phyloP scores from a whole-genome alignment of 1,140 invertebrate genomes.

The Hylaeus volcanicus region DNA sequence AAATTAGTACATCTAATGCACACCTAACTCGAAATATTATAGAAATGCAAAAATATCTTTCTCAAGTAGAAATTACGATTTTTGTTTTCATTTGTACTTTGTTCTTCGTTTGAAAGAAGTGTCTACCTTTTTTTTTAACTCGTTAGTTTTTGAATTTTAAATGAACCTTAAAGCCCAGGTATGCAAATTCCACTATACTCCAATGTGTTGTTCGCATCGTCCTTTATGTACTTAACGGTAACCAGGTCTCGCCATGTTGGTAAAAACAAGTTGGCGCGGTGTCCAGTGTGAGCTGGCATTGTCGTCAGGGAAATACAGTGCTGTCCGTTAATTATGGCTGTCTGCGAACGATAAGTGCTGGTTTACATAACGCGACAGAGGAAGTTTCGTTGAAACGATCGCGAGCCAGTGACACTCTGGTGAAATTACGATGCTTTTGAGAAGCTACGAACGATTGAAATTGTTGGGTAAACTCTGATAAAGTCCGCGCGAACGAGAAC shows the following conservation, averaged over 20 bases:
- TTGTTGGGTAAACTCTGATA: slow-evolving; percentile 9
- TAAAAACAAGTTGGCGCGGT: not conserved
- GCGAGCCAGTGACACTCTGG: not conserved
- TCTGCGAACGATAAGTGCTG: slow-evolving; percentile 5
- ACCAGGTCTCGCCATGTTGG: not conserved
- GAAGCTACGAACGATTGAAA: slow-evolving; percentile 1
- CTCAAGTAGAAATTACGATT: too few species aligned
- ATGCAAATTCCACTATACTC: too few species aligned
- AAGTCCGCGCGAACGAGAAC: not conserved
- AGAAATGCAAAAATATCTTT: too few species aligned
- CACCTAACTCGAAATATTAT: too few species aligned
- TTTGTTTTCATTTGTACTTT: too few species aligned
- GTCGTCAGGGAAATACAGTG: not conserved
- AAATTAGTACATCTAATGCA: too few species aligned
- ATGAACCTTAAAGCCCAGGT: too few species aligned
- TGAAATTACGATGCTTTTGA: not conserved
- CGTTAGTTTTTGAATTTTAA: too few species aligned
- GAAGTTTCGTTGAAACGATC: slow-evolving; percentile 9
- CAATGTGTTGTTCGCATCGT: too few species aligned
- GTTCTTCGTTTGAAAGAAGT: too few species aligned
- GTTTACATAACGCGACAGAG: slow-evolving; percentile 18
- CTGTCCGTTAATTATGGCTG: slow-evolving; percentile 22
- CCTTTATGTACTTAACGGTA: not conserved
- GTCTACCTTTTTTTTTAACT: too few species aligned
- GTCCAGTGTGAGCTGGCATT: not conserved